Base-by-base conservation (phyloP, 2,888 invertebrate species). In the Philhelius pedissequus region DNA sequence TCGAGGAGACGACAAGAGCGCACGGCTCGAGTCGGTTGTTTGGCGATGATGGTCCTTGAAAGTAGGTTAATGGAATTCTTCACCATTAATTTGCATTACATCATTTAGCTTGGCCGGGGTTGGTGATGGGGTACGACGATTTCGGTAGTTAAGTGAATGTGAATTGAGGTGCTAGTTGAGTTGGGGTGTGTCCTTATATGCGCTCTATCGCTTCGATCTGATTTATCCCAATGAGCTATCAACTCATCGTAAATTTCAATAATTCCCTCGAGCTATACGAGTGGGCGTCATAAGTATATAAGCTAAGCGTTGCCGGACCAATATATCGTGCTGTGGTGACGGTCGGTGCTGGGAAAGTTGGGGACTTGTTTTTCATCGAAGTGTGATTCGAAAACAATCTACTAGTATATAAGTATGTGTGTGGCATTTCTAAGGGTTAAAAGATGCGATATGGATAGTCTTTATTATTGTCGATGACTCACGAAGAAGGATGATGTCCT, bases 221-320 rank as follows among this genome's bases (percentile, higher is more conserved):
- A 71, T 70, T 69, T 74, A 84, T 75, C 75, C 80, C 79, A 48
- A 80, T 71, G 75, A 75, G 84, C 84, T 75, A 84, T 84, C 79
- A 84, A 76, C 80, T 80, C 84, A 50, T 84, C 84, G 80, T 80
- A 84, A 84, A 84, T 79, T 75, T 80, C 75, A 84, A 84, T 80
- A 84, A 75, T 71, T 75, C 68, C 84, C 68, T 75, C 30, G 71
- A 71, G 30, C 20, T 13, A n/a, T n/a, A 4, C 22, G 13, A 30
- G 62, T 20, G 80, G 66, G 68, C 60, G 71, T 62, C 58, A 75
- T 74, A 69, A n/a, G n/a, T n/a, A n/a, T n/a, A n/a, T n/a, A n/a
- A n/a, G n/a, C n/a, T n/a, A n/a, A 78, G 73, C 50, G 32, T 35
- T 30, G 48, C 45, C 38, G 45, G 43, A 32, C 64, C 45, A 20